Conservation (phyloP, 2,888 invertebrate genomes). For the Metacarcinus magister region DNA sequence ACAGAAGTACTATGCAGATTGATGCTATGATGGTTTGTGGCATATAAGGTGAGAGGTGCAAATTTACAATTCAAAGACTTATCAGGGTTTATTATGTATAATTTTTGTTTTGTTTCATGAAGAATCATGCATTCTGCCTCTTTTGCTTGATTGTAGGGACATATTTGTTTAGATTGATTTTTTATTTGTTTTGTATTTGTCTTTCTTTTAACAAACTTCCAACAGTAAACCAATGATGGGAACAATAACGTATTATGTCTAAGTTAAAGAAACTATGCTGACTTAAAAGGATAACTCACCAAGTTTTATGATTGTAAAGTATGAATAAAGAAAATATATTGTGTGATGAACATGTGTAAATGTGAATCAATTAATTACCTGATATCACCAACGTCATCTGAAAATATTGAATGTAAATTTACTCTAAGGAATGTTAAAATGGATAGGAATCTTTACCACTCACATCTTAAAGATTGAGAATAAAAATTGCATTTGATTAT, state of each 20-base stretch:
- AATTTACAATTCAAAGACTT: neutral
- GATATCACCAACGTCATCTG: neutral
- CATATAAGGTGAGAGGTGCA: neutral
- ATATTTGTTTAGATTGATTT: neutral
- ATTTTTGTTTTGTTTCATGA: neutral
- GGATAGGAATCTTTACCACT: neutral
- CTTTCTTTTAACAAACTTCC: neutral
- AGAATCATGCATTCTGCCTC: neutral
- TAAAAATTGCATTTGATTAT: neutral
- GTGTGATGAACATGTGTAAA: slow-evolving; percentile 5
- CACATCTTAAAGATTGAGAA: neutral
- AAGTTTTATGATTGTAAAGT: neutral
- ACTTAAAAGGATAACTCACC: neutral
- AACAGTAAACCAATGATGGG: slow-evolving; percentile 23
- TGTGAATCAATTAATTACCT: slow-evolving; percentile 8
- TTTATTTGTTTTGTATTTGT: neutral
- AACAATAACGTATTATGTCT: slow-evolving; percentile 12
- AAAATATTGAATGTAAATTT: neutral
- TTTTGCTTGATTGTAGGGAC: neutral
- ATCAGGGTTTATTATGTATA: neutral
- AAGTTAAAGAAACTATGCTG: neutral
- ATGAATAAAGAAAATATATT: neutral
- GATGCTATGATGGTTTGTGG: no score
- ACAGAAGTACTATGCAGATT: neutral
- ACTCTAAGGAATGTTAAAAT: neutral